Percentiles rank a stretch among this genome's conserved stretches.
These are phyloP conservation scores for Ibidorhyncha struthersii DNA, from an alignment of 2,113 vertebrate species.

Conservation along the genomic window DNA sequence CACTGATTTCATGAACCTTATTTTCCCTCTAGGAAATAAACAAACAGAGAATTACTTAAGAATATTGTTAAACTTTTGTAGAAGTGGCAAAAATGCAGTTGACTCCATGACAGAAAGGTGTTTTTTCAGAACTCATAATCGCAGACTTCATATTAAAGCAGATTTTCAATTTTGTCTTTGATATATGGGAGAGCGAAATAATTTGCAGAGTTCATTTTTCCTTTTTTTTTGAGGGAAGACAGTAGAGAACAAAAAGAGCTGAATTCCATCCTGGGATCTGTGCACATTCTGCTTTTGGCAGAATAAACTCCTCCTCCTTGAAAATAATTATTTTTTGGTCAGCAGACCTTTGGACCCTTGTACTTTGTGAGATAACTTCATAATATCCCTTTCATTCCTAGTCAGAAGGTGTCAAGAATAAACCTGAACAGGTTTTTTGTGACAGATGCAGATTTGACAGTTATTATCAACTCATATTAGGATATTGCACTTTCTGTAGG, in stretches of 20 bases:
- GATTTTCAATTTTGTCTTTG: background rate
- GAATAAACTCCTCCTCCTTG: background rate
- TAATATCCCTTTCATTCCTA: background rate
- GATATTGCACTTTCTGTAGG: background rate
- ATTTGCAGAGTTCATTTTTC: background rate
- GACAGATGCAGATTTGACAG: background rate
- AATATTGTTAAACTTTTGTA: background rate
- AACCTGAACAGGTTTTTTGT: background rate
- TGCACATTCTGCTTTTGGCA: background rate
- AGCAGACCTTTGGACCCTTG: background rate
- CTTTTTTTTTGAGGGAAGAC: background rate
- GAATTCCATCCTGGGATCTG: background rate
- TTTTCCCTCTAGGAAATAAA: background rate
- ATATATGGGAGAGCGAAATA: background rate
- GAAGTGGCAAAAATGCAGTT: background rate
- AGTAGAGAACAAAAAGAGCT: background rate
- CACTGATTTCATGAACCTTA: accelerated
- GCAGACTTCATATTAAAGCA: background rate
- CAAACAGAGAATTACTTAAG: background rate
- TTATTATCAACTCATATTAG: background rate
- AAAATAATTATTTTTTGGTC: background rate
- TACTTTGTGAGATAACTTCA: background rate
- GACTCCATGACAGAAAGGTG: background rate
- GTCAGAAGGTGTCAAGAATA: background rate
- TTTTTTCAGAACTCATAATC: background rate